These are phyloP conservation scores for Monomorium pharaonis DNA, from an alignment of 1,140 invertebrate species.

Conservation along the genomic window DNA sequence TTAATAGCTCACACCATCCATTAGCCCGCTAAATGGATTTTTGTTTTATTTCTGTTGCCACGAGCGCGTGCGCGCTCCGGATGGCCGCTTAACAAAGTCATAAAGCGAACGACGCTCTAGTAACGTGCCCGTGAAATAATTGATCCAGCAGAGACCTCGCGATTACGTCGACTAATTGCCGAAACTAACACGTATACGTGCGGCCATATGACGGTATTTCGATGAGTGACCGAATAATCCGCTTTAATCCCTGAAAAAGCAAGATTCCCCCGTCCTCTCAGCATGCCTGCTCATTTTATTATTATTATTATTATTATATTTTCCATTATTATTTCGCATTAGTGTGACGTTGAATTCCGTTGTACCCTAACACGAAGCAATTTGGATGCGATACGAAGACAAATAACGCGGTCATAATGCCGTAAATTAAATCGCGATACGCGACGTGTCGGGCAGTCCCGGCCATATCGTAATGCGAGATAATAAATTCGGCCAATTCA, in stretches of 20 bases:
- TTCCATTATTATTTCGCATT: conserved; percentile 55
- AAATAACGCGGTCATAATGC: conserved; percentile 23
- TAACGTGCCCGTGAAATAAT: conserved; percentile 62
- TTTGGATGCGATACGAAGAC: conserved; percentile 28
- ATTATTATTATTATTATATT: conserved; percentile 52
- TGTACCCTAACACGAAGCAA: conserved; percentile 13
- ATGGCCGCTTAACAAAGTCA: conserved; percentile 74
- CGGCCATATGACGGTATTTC: conserved; percentile 9
- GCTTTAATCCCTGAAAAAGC: conserved; percentile 53
- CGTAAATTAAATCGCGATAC: conserved; percentile 48
- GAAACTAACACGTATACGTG: conserved; percentile 32
- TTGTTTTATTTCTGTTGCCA: conserved; percentile 70
- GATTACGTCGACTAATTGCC: conserved; percentile 57
- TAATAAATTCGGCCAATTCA: conserved; percentile 26
- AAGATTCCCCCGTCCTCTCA: conserved; percentile 6
- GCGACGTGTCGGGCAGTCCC: neutral
- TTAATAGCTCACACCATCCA: conserved; percentile 75
- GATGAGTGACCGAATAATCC: conserved; percentile 51
- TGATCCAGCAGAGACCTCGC: conserved; percentile 62
- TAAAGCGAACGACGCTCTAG: conserved; percentile 67
- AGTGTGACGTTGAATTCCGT: conserved; percentile 21
- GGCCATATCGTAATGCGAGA: conserved; percentile 5
- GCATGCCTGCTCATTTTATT: conserved; percentile 23
- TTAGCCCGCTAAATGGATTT: conserved; percentile 76
- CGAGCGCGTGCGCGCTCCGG: conserved; percentile 28